Base-by-base conservation (phyloP, 2,797 vertebrate species). In the Clarias fuscus region DNA sequence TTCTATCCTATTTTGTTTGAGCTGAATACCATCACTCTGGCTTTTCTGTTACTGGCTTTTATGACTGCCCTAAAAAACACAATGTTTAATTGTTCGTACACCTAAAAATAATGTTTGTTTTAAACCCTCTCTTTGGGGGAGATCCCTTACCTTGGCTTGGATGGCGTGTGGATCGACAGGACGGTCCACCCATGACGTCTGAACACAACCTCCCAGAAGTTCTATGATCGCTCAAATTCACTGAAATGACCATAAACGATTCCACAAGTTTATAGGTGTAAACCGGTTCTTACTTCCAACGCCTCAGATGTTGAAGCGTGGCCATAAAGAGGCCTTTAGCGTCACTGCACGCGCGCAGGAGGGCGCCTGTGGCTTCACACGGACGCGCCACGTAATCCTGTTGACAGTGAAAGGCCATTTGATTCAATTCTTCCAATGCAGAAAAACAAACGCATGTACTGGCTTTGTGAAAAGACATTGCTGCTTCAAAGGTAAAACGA, bases 61-160 rank as follows among this genome's bases (percentile, higher is more conserved):
- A 77, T 1, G 8, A 14, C 75, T 77, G 53, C 17, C 58, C 7
- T 76, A 56, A 61, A 58, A 58, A 48, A 22, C 7, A 62, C 59
- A 7, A n/a, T 17, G 13, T 78, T 93, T 92, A 92, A 83, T 88
- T 90, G 86, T 87, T 89, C 72, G 90, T 87, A 90, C 90, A 88
- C 90, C 84, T 86, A 90, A 76, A 93, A 92, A 92, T 84, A 62
- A 85, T 91, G 92, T 95, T 93, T 95, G 91, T 91, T 91, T 94
- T 93, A 90, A 90, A 89, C 83, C 89, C 89, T 89, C 33, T 89
- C 61, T 72, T 88, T 85, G 91, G 91, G 92, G 87, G 89, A 92
- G 89, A 70, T 91, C 91, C 89, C 88, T 48, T 56, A 58, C 7
- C 61, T 90, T 92, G 92, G 91, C 90, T 91, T 15, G 84, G 84